Conservation (phyloP, 2,888 invertebrate genomes). For the Odontocerum albicorne region DNA sequence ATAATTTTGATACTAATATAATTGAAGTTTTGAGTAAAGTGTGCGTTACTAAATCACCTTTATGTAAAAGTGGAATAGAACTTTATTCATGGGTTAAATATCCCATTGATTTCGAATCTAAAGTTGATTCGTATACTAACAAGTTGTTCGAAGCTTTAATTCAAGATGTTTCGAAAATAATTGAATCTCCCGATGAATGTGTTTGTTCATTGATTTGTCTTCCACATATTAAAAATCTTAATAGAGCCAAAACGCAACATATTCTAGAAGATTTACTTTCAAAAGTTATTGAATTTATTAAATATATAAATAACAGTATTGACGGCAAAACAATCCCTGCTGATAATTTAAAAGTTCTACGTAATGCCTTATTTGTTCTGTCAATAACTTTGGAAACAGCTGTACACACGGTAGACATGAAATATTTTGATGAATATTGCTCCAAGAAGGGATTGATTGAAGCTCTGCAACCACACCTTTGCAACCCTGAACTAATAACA, state of each 20-base stretch:
- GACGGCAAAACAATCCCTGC: constrained; percentile 14
- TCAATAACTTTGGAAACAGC: constrained; percentile 61
- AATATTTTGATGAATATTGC: constrained; percentile 52
- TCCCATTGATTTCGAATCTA: constrained; percentile 60
- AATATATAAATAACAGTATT: constrained; percentile 2
- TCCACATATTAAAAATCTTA: constrained; percentile 57
- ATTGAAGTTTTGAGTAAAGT: constrained; percentile 67
- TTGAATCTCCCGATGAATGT: constrained; percentile 49
- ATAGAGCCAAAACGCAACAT: constrained; percentile 45
- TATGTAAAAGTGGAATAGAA: constrained; percentile 61
- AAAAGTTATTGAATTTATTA: constrained; percentile 38
- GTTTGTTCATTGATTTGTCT: constrained; percentile 57
- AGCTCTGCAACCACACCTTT: constrained; percentile 50
- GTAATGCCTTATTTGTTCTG: constrained; percentile 54
- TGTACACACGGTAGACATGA: constrained; percentile 57
- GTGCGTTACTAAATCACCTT: constrained; percentile 65
- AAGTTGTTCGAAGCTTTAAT: constrained; percentile 46
- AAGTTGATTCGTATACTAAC: constrained; percentile 47
- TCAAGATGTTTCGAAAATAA: constrained; percentile 44
- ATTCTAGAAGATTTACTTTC: constrained; percentile 46
- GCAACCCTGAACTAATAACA: constrained; percentile 50
- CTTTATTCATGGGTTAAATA: constrained; percentile 68
- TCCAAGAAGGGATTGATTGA: constrained; percentile 50
- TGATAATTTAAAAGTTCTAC: constrained; percentile 10
- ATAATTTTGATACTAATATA: constrained; percentile 56